These are phyloP conservation scores for Gryon sp. DNA, from an alignment of 1,140 invertebrate species.

Conservation along the genomic window DNA sequence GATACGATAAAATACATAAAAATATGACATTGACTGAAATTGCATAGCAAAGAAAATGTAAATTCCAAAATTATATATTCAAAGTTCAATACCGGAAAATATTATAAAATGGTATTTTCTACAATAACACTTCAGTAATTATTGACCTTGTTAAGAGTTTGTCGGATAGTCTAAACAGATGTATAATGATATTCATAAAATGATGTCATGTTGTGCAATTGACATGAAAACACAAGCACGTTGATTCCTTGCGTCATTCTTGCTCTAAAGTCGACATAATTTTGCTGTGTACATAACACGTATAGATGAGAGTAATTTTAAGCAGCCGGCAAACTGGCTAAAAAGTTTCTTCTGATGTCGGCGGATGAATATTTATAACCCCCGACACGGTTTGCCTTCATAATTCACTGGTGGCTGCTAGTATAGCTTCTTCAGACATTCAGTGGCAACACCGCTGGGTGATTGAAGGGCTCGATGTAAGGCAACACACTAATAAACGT, in stretches of 20 bases:
- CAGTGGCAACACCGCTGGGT: conserved; percentile 5
- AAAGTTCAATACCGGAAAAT: too few species aligned
- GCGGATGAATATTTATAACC: conserved; percentile 62
- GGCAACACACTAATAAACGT: conserved; percentile 25
- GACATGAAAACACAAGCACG: conserved; percentile 3
- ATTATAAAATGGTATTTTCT: too few species aligned
- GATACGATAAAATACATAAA: too few species aligned
- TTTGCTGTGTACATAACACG: conserved; percentile 7
- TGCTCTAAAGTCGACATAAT: conserved; percentile 20
- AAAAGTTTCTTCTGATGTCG: conserved; percentile 44
- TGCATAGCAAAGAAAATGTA: too few species aligned
- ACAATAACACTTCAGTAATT: too few species aligned
- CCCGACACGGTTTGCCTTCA: conserved; percentile 43
- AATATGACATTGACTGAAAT: too few species aligned
- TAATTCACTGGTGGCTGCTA: conserved; percentile 36
- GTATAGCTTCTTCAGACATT: conserved; percentile 30
- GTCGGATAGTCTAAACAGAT: conserved; percentile 23
- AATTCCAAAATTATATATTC: too few species aligned
- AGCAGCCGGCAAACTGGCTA: conserved; percentile 21
- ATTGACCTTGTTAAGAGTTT: too few species aligned
- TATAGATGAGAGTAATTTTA: conserved; percentile 36
- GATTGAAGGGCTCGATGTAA: conserved; percentile 46
- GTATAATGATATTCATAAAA: conserved; percentile 30
- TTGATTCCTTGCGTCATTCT: conserved; percentile 24
- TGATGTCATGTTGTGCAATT: conserved; percentile 25